phyloP scores from a whole-genome alignment of 1,140 invertebrate genomes.

The Platyscapa corneri region DNA sequence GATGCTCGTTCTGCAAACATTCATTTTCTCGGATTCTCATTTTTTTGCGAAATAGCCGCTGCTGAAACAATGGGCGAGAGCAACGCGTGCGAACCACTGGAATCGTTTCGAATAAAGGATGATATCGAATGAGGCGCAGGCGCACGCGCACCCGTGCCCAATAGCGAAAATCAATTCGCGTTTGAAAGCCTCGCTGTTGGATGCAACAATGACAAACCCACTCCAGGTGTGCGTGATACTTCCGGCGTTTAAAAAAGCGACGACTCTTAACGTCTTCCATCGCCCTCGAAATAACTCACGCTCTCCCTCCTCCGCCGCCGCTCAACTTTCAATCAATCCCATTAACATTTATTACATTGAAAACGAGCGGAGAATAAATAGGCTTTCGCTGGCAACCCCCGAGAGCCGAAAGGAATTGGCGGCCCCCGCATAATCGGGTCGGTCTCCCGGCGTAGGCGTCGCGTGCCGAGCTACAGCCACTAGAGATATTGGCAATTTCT shows the following conservation, averaged over 20 bases:
- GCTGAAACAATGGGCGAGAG: too few species aligned
- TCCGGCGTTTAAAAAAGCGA: background rate
- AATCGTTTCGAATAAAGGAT: background rate
- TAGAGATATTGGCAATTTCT: constrained; percentile 51
- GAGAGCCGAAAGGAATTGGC: background rate
- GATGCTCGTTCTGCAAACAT: too few species aligned
- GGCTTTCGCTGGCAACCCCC: background rate
- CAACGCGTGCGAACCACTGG: too few species aligned
- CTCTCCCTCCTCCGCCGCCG: too few species aligned
- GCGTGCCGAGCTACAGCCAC: background rate
- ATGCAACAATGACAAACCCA: background rate
- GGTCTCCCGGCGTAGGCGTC: background rate
- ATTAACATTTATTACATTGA: background rate
- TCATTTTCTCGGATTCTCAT: too few species aligned
- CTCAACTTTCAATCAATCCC: constrained; percentile 4
- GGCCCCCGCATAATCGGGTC: background rate
- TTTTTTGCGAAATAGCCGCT: too few species aligned
- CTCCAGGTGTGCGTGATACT: background rate
- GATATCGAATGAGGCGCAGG: background rate
- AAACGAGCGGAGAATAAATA: background rate
- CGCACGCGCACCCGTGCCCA: too few species aligned
- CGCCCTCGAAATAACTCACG: background rate
- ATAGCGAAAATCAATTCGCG: background rate
- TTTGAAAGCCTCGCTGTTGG: background rate
- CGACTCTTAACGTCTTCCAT: background rate